Conservation (phyloP, 2,113 vertebrate species). For the Tauraco erythrolophus region DNA sequence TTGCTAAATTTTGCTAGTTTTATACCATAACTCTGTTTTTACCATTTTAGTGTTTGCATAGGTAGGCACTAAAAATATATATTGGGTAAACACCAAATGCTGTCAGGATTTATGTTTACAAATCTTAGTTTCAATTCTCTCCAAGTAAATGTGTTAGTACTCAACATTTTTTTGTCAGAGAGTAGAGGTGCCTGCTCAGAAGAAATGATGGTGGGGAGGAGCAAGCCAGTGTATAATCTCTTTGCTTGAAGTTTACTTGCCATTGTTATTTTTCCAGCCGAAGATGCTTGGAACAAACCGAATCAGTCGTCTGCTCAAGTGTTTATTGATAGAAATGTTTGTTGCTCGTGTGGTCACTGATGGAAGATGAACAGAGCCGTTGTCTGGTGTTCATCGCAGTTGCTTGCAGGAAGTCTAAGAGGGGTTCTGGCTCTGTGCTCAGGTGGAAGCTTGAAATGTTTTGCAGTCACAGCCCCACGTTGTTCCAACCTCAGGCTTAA, state of each 20-base stretch:
- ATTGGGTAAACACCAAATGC: background rate
- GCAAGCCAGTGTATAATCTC: background rate
- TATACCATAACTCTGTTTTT: background rate
- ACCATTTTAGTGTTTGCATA: background rate
- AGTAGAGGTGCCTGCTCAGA: background rate
- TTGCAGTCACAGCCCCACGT: background rate
- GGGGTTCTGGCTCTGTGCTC: fast-evolving
- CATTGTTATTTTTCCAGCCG: background rate
- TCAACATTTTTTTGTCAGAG: background rate
- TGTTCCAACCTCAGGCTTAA: fast-evolving
- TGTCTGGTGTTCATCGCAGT: background rate
- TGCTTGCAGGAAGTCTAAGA: background rate
- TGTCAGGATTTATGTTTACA: background rate
- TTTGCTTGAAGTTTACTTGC: background rate
- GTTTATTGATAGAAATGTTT: background rate
- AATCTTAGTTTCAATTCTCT: background rate
- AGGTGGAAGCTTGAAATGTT: background rate
- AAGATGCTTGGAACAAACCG: background rate
- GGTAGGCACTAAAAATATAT: background rate
- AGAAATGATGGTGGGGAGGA: background rate
- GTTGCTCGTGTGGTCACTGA: background rate
- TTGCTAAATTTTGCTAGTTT: background rate
- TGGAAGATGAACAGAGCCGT: background rate
- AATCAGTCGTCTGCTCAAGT: background rate
- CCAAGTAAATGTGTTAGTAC: background rate